Conservation (phyloP, 2,797 vertebrate genomes). For the Eulemur mongoz region DNA sequence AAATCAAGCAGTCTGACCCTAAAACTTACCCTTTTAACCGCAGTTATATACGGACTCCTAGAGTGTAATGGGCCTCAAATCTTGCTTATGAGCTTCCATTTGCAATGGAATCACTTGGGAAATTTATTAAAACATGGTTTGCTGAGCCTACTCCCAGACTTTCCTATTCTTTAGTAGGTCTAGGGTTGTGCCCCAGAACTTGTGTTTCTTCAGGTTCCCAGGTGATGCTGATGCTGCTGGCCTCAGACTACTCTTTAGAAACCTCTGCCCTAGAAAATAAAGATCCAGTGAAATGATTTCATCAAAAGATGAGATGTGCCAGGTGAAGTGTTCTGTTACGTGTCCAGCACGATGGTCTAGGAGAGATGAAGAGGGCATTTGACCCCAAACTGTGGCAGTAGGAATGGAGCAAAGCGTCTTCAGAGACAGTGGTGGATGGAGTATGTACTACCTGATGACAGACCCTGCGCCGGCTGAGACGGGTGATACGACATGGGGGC, state of each 20-base stretch:
- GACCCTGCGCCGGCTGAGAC: rapidly evolving
- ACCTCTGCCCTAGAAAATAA: background rate
- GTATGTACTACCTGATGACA: no score
- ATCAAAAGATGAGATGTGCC: background rate
- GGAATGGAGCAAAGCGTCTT: background rate
- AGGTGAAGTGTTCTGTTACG: rapidly evolving
- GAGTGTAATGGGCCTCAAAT: background rate
- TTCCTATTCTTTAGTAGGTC: background rate
- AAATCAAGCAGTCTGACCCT: background rate
- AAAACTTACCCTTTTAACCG: background rate
- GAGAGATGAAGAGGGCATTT: rapidly evolving
- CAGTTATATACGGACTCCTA: background rate
- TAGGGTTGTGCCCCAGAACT: background rate
- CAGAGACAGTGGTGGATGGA: background rate
- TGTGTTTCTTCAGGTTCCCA: background rate
- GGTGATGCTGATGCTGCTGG: rapidly evolving
- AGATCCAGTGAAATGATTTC: rapidly evolving
- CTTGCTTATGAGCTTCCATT: background rate
- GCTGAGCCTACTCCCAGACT: no score
- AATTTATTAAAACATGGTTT: background rate
- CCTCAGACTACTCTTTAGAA: background rate
- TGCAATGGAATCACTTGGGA: background rate
- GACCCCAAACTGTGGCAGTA: rapidly evolving
- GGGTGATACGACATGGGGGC: rapidly evolving
- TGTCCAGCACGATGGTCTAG: rapidly evolving